These are phyloP conservation scores for Netelia virgata DNA, from an alignment of 2,888 invertebrate species.

Conservation along the genomic window DNA sequence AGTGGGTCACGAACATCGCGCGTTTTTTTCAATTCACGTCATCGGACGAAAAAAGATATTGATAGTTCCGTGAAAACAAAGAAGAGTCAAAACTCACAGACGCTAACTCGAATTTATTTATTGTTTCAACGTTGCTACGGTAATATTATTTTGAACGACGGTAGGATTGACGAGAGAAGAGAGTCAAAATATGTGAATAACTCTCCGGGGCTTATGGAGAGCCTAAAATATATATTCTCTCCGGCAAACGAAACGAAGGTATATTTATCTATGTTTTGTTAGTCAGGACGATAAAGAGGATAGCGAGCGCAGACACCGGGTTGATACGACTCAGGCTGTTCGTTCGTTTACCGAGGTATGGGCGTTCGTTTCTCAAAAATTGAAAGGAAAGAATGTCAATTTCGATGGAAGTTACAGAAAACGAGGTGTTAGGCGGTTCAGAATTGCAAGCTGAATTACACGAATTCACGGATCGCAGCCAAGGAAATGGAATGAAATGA, in stretches of 20 bases:
- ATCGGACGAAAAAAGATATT: slow-evolving; percentile 49
- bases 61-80: neutral
- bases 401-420: neutral
- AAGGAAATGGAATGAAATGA: slow-evolving; percentile 59
- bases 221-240: slow-evolving; percentile 33
- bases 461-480: slow-evolving; percentile 26
- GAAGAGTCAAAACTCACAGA: neutral
- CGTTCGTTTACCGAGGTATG: slow-evolving; percentile 28
- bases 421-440: slow-evolving; percentile 3
- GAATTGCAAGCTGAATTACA: slow-evolving; percentile 26
- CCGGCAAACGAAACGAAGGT: slow-evolving; percentile 19
- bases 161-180: neutral
- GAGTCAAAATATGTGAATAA: neutral
- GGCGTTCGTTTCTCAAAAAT: slow-evolving; percentile 10
- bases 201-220: neutral
- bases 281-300: slow-evolving; percentile 38
- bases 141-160: neutral
- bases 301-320: neutral
- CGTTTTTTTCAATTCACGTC: slow-evolving; percentile 60
- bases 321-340: slow-evolving; percentile 8
- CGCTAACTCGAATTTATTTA: neutral
- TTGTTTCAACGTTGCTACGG: neutral
- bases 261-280: slow-evolving; percentile 39
- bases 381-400: neutral
- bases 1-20: slow-evolving; percentile 60